Evolutionary conservation across 2,797 vertebrate species (phyloP).

Genomic region (Falco biarmicus): DNA sequence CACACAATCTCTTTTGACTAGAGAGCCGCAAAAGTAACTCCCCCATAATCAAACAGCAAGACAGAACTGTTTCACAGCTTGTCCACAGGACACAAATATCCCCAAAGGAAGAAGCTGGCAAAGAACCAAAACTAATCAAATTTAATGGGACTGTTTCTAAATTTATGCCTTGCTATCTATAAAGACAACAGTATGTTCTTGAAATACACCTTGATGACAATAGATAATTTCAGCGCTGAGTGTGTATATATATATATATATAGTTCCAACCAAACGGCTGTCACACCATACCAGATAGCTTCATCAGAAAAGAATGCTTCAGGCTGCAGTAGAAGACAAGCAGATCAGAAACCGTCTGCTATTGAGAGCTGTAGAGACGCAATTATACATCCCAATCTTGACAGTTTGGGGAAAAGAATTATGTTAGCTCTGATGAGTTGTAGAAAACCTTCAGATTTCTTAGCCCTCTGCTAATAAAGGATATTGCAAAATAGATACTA

Average conservation of each 20-base stretch:
- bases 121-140: slow-evolving; percentile 21
- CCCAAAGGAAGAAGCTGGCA: neutral
- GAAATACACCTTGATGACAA: neutral
- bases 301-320: neutral
- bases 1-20: neutral
- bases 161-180: neutral
- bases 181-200: neutral
- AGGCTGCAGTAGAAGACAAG: neutral
- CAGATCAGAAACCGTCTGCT: neutral
- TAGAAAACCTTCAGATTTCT: slow-evolving; percentile 4
- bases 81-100: neutral
- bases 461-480: neutral
- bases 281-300: neutral
- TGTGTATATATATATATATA: neutral
- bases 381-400: neutral
- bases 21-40: neutral
- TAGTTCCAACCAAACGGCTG: neutral
- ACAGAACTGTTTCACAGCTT: neutral
- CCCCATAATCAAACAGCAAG: neutral
- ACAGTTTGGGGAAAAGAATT: neutral
- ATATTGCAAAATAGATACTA: neutral
- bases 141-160: neutral
- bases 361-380: neutral
- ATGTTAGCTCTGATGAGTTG: neutral
- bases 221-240: slow-evolving; percentile 23